Base-by-base conservation (phyloP, 2,113 vertebrate genomes). In the Cinclus mexicanus region DNA sequence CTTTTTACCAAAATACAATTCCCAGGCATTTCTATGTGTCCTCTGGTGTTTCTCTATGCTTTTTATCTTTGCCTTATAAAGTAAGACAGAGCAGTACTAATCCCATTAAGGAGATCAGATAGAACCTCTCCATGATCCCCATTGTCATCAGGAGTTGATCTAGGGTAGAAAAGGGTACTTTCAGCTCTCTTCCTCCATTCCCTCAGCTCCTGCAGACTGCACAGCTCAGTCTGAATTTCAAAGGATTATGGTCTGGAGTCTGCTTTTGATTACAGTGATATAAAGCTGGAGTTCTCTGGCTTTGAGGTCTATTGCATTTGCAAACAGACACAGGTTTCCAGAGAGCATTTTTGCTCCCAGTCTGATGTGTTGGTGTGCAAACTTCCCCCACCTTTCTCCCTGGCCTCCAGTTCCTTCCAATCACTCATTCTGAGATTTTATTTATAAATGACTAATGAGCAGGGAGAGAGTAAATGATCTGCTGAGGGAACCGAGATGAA, bases 361-460 rank as follows among this genome's bases (percentile, higher is more conserved):
- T 29, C 52, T 55, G 39, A 35, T 76, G 59, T 75, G 47, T 47
- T 83, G 39, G 8, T 77, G 12, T 69, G 55, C 26, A 83, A 69
- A 77, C 56, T 59, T 90, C 20, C 12, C 15, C 15, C 50, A 35
- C 23, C 11, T 57, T 93, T 72, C 29, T 80, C 35, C 14, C 42
- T 55, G 50, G 37, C 68, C 75, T 56, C 13, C 39, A 78, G 29
- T 9, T 93, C 17, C 10, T 25, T 88, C 46, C n/a, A 59, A 1
- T 80, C 33, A 24, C 39, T 74, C 56, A 56, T 71, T 63, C 13
- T 35, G 41, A 78, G 90, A 61, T 63, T 83, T 95, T 96, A 49
- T 95, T 94, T 92, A 41, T 74, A 93, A 93, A 91, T 59, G 41
- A 83, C 26, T 80, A 80, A 83, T 55, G 90, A 93, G 85, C 20